Percentiles rank a stretch among this genome's conserved stretches.
These are phyloP conservation scores for Ctenopoma multispine DNA, from an alignment of 2,797 vertebrate genomes.

Conservation along the genomic window DNA sequence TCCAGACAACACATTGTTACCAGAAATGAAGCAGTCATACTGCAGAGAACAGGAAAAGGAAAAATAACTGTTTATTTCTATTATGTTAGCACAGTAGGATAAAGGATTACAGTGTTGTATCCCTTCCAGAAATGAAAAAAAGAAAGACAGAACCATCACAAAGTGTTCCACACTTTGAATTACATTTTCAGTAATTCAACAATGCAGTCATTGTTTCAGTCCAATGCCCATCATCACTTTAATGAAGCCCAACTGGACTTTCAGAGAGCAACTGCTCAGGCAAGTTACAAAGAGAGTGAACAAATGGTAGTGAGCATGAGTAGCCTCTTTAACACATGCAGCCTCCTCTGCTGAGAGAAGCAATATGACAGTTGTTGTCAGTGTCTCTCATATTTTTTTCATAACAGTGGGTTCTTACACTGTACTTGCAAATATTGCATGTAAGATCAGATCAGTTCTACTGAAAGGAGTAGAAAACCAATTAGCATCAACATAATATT, in stretches of 20 bases:
- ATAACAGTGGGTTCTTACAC: constrained; percentile 14
- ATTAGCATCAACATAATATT: not conserved
- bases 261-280: constrained; percentile 55
- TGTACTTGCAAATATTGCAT: not conserved
- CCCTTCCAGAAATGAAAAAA: not conserved
- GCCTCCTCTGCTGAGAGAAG: constrained; percentile 41
- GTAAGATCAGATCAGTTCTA: not conserved
- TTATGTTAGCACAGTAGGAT: constrained; percentile 1
- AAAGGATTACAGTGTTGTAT: constrained; percentile 2
- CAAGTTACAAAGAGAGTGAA: constrained; percentile 30
- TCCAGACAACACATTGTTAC: constrained; percentile 1
- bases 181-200: constrained; percentile 30
- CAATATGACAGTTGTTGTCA: constrained; percentile 19
- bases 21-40: constrained; percentile 8
- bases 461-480: constrained; percentile 1
- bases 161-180: not conserved
- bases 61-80: constrained; percentile 11
- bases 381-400: not conserved
- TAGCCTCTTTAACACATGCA: constrained; percentile 43
- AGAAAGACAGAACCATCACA: constrained; percentile 7
- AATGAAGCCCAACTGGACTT: constrained; percentile 46
- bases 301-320: constrained; percentile 56
- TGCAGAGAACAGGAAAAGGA: constrained; percentile 9
- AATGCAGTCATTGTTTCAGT: constrained; percentile 32
- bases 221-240: constrained; percentile 25